These are phyloP conservation scores for Priapulus caudatus DNA, from an alignment of 2,888 invertebrate species.

Conservation along the genomic window DNA sequence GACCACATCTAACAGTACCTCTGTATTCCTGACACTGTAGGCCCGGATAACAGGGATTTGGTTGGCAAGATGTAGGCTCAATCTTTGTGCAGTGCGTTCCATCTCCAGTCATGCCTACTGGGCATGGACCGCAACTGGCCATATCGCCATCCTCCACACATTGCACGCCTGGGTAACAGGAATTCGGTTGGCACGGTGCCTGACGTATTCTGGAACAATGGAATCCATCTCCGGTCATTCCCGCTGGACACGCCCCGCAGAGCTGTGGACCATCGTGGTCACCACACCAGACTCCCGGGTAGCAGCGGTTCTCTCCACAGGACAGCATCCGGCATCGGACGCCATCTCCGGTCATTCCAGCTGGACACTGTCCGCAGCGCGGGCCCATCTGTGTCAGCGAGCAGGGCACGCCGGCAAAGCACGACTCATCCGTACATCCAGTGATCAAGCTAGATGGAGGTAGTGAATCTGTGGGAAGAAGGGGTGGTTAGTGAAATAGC, in stretches of 20 bases:
- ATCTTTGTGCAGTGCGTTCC: conserved; percentile 60
- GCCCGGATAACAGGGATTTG: conserved; percentile 8
- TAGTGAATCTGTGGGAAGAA: no score
- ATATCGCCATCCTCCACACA: conserved; percentile 4
- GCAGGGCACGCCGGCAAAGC: conserved; percentile 30
- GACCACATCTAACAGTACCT: background rate
- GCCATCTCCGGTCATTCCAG: conserved; percentile 34
- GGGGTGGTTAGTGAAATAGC: no score
- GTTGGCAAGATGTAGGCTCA: conserved; percentile 38
- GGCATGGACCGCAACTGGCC: conserved; percentile 55
- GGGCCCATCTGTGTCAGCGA: conserved; percentile 25
- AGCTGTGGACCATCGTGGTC: conserved; percentile 6
- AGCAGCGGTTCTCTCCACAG: conserved; percentile 4
- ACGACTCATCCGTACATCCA: no score
- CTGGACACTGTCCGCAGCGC: conserved; percentile 32
- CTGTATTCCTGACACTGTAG: background rate
- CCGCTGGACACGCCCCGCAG: conserved; percentile 5
- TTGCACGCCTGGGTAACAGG: conserved; percentile 2
- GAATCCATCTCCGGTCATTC: conserved; percentile 1
- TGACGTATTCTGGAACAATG: conserved; percentile 5
- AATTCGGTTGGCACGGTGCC: conserved; percentile 6
- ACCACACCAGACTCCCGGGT: conserved; percentile 4
- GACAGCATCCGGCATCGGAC: conserved; percentile 25
- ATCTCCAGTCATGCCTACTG: conserved; percentile 56
- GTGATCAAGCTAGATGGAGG: no score